phyloP scores from a whole-genome alignment of 2,797 vertebrate genomes.

The Botia almorhae region DNA sequence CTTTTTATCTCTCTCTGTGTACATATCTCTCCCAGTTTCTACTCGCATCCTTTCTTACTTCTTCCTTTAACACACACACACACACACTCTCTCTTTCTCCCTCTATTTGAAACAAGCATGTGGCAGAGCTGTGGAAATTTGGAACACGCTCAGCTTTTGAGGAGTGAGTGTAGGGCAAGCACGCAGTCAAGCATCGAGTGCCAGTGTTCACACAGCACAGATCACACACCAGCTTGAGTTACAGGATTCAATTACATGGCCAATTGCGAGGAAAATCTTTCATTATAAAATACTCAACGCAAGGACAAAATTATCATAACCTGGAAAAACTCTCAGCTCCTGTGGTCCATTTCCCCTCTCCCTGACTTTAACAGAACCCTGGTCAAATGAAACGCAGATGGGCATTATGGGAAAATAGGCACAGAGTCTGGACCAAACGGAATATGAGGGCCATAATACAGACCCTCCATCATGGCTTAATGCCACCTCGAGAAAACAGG shows the following conservation, averaged over 20 bases:
- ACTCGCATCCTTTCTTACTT: conserved; percentile 8
- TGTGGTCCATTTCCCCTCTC: conserved; percentile 7
- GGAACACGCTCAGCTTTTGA: conserved; percentile 54
- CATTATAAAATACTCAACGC: conserved; percentile 58
- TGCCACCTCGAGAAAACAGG: conserved; percentile 1
- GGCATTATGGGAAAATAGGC: conserved; percentile 5
- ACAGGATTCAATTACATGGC: conserved; percentile 65
- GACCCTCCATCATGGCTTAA: conserved; percentile 8
- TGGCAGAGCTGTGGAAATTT: conserved; percentile 56
- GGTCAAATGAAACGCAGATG: conserved; percentile 31
- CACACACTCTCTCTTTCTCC: conserved; percentile 8
- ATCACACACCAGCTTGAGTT: conserved; percentile 56
- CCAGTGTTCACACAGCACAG: conserved; percentile 49
- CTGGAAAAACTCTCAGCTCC: conserved; percentile 42
- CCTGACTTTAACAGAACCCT: conserved; percentile 1
- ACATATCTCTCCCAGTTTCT: conserved; percentile 16
- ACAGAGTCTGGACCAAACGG: not conserved
- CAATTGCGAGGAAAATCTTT: conserved; percentile 58
- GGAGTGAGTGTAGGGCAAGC: conserved; percentile 25
- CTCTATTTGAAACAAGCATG: conserved; percentile 53
- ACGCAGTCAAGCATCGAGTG: conserved; percentile 25
- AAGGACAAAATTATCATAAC: conserved; percentile 55
- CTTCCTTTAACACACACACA: conserved; percentile 24
- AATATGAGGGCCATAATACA: conserved; percentile 11
- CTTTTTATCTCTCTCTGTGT: conserved; percentile 24